These are phyloP conservation scores for Otus sunia DNA, from an alignment of 2,113 vertebrate genomes.

Conservation along the genomic window DNA sequence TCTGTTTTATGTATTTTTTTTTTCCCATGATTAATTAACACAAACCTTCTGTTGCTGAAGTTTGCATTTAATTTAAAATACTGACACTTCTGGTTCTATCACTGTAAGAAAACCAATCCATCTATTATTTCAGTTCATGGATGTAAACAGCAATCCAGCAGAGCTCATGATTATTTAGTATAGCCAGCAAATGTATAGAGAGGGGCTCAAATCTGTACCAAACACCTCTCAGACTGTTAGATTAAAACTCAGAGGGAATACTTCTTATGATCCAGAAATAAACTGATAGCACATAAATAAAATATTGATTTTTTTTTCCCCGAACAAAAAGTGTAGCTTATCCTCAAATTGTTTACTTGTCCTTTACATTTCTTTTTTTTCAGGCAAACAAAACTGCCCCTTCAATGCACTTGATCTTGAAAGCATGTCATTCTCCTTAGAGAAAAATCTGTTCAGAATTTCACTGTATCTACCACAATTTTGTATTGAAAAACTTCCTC, in stretches of 20 bases:
- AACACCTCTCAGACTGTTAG: constrained; percentile 74
- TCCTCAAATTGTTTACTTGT: constrained; percentile 87
- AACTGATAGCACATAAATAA: constrained; percentile 83
- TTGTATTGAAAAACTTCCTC: constrained; percentile 86
- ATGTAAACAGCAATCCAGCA: constrained; percentile 77
- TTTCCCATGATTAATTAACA: constrained; percentile 73
- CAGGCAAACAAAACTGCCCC: constrained; percentile 98
- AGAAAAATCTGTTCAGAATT: constrained; percentile 96
- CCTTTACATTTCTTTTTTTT: constrained; percentile 84
- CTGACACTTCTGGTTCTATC: constrained; percentile 73
- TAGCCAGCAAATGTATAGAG: constrained; percentile 70
- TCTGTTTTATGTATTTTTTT: constrained; percentile 71
- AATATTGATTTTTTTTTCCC: constrained; percentile 75
- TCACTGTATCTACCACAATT: constrained; percentile 92
- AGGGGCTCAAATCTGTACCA: constrained; percentile 74
- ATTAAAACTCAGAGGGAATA: constrained; percentile 75
- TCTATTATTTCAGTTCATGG: constrained; percentile 56
- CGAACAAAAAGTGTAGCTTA: constrained; percentile 85
- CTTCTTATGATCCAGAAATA: constrained; percentile 75
- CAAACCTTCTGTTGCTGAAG: constrained; percentile 69
- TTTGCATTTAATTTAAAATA: constrained; percentile 75
- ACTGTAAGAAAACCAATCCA: constrained; percentile 68
- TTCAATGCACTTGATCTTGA: constrained; percentile 92
- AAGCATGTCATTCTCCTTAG: constrained; percentile 92
- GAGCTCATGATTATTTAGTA: constrained; percentile 73